Evolutionary conservation across 2,113 vertebrate genomes (phyloP).

Genomic region (Elaphurus davidianus): DNA sequence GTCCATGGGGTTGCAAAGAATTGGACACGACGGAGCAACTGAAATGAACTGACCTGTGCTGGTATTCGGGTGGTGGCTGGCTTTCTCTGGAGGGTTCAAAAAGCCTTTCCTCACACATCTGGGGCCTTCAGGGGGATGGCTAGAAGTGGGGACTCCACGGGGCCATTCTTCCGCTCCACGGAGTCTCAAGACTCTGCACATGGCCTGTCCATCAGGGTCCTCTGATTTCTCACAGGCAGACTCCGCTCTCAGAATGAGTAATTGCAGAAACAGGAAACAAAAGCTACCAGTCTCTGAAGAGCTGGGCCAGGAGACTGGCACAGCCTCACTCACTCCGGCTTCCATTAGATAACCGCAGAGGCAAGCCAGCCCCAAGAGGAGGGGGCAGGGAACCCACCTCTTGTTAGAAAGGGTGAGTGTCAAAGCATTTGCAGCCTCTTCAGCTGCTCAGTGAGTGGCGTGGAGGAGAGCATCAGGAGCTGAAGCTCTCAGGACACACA

Average conservation of each 20-base stretch:
- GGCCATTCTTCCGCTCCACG: background rate
- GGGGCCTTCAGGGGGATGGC: background rate
- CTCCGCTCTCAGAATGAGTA: background rate
- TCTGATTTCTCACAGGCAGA: background rate
- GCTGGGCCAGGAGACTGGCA: background rate
- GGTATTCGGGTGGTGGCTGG: background rate
- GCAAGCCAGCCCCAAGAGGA: background rate
- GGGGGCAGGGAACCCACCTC: background rate
- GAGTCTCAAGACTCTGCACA: background rate
- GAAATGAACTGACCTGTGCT: background rate
- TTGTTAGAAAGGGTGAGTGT: background rate
- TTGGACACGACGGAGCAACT: background rate
- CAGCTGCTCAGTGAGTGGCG: accelerated
- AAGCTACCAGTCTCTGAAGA: background rate
- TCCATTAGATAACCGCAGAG: background rate
- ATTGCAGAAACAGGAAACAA: background rate
- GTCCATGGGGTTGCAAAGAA: background rate
- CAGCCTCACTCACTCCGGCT: background rate
- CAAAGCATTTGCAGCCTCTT: background rate
- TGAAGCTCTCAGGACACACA: background rate
- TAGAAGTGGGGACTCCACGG: background rate
- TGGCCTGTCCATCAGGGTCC: background rate
- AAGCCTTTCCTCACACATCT: background rate
- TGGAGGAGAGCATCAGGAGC: background rate
- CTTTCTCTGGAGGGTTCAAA: background rate